Evolutionary conservation across 2,888 invertebrate genomes (phyloP), one percentile per base, ranked within the genome.

Genomic region (Leucozona laternaria): DNA sequence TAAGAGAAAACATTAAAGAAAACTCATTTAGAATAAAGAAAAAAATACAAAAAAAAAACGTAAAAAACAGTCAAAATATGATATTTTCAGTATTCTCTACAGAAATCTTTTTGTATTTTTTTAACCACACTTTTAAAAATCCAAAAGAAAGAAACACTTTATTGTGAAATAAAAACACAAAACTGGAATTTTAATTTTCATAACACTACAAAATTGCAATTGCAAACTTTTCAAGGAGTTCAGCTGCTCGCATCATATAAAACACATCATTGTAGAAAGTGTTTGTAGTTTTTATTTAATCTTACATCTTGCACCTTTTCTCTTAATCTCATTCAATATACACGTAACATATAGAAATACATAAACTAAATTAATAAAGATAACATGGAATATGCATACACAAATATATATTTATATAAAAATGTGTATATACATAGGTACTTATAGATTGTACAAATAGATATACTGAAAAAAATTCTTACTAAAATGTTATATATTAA

Each of bases 401-500:
- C 50, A 66, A 50, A 78, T 72, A 82, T 79, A 75, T 70, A 79
- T 70, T 55, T 70, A 79, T 55, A 76, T 75, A 43, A 58, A 50
- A 64, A 43, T 58, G 57, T 84, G 50, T 80, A 80, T 58, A 75
- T 80, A 80, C 53, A 75, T 75, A 71, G 40, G 28, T 57, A 79
- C 40, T 64, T 70, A 70, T 76, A 84, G 75, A 84, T 79, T 79
- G 84, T 79, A 84, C 84, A 84, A 84, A 84, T 76, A 79, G 64
- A 22, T 62, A 76, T 76, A 80, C 71, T 37, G 20, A 76, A 43
- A 28, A 28, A 62, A 84, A 71, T 76, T 76, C 71, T 66, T 71
- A 79, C 75, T 57, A 62, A 55, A 75, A 64, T 75, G 75, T 75
- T 79, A 60, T 70, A 79, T 64, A 75, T 60, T 45, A 79, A 70